Base-by-base conservation (phyloP, 2,113 vertebrate genomes). In the Myiozetetes cayanensis region DNA sequence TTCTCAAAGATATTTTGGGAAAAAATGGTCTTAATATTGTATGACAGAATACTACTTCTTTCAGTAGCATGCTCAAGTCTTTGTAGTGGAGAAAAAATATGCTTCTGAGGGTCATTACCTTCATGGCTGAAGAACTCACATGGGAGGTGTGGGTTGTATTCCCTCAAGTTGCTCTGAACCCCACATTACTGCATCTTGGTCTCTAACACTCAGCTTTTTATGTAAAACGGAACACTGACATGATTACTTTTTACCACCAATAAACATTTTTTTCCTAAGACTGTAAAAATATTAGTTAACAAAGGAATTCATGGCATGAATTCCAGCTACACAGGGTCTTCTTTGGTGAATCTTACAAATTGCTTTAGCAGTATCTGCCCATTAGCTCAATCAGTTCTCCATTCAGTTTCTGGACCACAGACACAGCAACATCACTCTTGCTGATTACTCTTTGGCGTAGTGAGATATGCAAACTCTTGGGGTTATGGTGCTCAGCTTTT, bases 101-200 rank as follows among this genome's bases (percentile, higher is more conserved):
- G 46, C 37, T 96, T 88, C 70, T 76, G 53, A 79, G 35, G 49
- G n/a, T 91, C 58, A 68, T 87, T 90, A 67, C 23, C 39, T 92
- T 90, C 61, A 72, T 15, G 49, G n/a, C 22, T 93, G 68, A 87
- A 78, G 77, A 93, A 85, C 27, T 94, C 68, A 55, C 0, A 0
- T 9, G 59, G 68, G 86, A 90, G 30, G 67, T 81, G 70, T 81
- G 86, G 86, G 33, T 56, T 93, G 27, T 78, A 88, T 90, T 81
- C 55, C 67, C 47, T 90, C 83, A 75, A 77, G 52, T 43, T 85
- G 27, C 47, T 92, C 65, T 61, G 44, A 89, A 70, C 24, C 50
- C 43, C 28, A 55, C 0, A 0, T 93, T 73, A 77, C 44, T 0
- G 0, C 55, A 80, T 47, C n/a, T 84, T 84, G 10, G 20, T 58